Evolutionary conservation across 2,797 vertebrate species (phyloP), one percentile per base, ranked within the genome.

Genomic region (Sebastolobus alascanus): DNA sequence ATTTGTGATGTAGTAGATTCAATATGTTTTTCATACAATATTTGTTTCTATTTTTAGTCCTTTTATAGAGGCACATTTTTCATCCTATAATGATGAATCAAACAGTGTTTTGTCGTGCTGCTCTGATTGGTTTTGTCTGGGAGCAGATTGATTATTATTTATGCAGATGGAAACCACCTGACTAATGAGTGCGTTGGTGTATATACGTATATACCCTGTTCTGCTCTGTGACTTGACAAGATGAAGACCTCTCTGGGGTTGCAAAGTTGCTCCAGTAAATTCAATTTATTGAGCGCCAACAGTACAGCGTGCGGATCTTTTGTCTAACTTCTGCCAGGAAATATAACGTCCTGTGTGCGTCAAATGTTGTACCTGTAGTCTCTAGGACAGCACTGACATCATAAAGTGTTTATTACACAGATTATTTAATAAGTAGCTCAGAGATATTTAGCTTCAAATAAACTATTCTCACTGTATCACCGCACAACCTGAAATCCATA

Each of bases 61-160:
- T 64, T 58, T 8, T 37, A 54, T 31, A 56, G 25, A 40, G 33
- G 25, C 4, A 35, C n/a, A 40, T 72, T 73, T 64, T 27, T 27
- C 7, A 64, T 70, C 20, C 13, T 27, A 12, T 38, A 10, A 2
- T 31, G 5, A 11, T 50, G 14, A 60, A 9, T 79, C 31, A 29
- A 22, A 52, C 60, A 7, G 52, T 38, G 6, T 54, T 20, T 11
- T 72, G 29, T 60, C 25, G 13, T 29, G 71, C 63, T 56, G 63
- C 56, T 68, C 50, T 59, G 64, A 84, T 14, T 70, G n/a, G 60
- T 71, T 75, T 71, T 27, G 20, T 75, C 13, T 67, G 10, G 35
- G 8, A 46, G 3, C 46, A 13, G 22, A 77, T 13, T 55, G 22
- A 74, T 70, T 65, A 46, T 50, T 65, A 55, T 37, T 76, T 73